phyloP scores from a whole-genome alignment of 2,113 vertebrate genomes.

The Benitochromis conjunctus region DNA sequence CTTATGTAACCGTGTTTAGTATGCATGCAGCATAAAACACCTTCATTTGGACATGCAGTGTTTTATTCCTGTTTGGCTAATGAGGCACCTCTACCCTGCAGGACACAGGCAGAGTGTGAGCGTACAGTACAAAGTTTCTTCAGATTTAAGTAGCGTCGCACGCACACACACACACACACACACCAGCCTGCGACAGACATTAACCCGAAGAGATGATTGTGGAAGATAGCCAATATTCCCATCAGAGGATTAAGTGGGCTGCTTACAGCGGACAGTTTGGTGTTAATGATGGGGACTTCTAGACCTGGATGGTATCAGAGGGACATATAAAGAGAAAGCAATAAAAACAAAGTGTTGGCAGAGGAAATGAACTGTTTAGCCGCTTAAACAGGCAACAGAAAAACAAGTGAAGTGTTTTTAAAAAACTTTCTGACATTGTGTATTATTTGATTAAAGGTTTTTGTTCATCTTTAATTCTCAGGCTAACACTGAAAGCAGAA shows the following conservation, averaged over 20 bases:
- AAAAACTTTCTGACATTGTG: background rate
- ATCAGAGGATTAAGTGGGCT: constrained; percentile 50
- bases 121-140: background rate
- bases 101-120: background rate
- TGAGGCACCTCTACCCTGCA: background rate
- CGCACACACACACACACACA: background rate
- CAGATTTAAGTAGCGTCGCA: background rate
- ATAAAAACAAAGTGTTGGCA: background rate
- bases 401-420: background rate
- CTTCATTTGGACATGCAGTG: background rate
- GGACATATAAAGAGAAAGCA: background rate
- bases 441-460: background rate
- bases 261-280: constrained; percentile 16
- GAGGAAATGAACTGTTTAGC: background rate
- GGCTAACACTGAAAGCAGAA: background rate
- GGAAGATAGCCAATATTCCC: constrained; percentile 40
- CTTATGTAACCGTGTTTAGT: background rate
- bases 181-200: background rate
- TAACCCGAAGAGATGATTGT: background rate
- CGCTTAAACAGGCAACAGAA: background rate
- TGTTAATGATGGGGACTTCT: background rate
- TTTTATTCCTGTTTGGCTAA: background rate
- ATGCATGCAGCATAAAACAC: background rate
- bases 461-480: background rate
- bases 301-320: background rate